Evolutionary conservation across 2,113 vertebrate genomes (phyloP).

Genomic region (Bubo blakistoni): DNA sequence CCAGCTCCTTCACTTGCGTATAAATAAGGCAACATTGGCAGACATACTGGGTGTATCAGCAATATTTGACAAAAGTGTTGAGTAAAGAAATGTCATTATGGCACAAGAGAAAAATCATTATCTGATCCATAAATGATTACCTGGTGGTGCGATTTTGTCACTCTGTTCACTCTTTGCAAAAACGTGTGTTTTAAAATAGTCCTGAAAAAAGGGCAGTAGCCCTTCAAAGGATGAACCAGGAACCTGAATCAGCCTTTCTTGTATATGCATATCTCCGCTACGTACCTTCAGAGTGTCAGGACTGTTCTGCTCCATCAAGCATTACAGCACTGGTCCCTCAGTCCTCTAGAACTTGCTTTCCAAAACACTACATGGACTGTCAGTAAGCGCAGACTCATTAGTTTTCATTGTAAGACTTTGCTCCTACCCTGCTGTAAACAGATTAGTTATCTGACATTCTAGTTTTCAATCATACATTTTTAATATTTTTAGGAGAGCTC

Average conservation of each 20-base stretch:
- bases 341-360: neutral
- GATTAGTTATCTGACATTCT: neutral
- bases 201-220: neutral
- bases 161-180: conserved; percentile 28
- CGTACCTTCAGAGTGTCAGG: neutral
- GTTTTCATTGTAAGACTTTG: neutral
- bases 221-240: neutral
- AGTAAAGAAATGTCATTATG: conserved; percentile 75
- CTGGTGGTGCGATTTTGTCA: conserved; percentile 47
- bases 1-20: neutral
- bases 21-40: conserved; percentile 41
- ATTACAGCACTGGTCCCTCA: neutral
- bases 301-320: neutral
- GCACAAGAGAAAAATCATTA: conserved; percentile 80
- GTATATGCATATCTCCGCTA: accelerated
- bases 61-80: conserved; percentile 79
- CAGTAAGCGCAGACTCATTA: neutral
- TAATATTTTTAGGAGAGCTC: neutral
- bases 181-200: conserved; percentile 45
- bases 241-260: neutral
- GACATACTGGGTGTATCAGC: conserved; percentile 73
- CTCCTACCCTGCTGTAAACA: neutral
- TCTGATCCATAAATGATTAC: conserved; percentile 84
- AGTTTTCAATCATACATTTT: neutral
- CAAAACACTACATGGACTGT: neutral